phyloP scores from a whole-genome alignment of 2,888 invertebrate species.

The Phaedon cochleariae region DNA sequence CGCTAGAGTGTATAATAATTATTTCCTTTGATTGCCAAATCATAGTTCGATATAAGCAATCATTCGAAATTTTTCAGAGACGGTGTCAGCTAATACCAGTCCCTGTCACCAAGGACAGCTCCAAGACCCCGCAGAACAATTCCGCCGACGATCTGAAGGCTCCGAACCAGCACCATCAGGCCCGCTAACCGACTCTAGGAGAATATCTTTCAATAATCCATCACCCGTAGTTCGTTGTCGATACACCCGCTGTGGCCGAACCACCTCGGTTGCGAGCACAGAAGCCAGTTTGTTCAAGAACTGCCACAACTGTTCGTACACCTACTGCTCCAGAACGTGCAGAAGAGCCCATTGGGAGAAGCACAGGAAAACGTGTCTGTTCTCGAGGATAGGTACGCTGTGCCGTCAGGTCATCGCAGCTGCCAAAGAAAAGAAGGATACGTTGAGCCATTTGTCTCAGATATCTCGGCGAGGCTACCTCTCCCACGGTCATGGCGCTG shows the following conservation, averaged over 20 bases:
- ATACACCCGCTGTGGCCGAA: conserved; percentile 79
- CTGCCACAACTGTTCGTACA: conserved; percentile 94
- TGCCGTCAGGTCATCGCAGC: conserved; percentile 86
- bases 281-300: conserved; percentile 88
- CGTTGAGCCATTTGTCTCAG: conserved; percentile 80
- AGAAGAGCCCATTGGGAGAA: conserved; percentile 92
- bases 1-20: no score
- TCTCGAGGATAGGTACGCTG: conserved; percentile 88
- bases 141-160: conserved; percentile 72
- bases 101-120: conserved; percentile 52
- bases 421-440: conserved; percentile 80
- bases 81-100: conserved; percentile 63
- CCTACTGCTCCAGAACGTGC: conserved; percentile 93
- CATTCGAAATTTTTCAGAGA: conserved; percentile 53
- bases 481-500: conserved; percentile 87
- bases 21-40: neutral
- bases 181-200: conserved; percentile 60
- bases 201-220: conserved; percentile 71
- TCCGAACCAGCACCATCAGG: conserved; percentile 65
- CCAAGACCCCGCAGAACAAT: conserved; percentile 53
- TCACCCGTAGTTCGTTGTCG: conserved; percentile 70
- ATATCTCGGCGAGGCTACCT: conserved; percentile 86
- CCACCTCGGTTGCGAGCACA: conserved; percentile 74
- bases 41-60: neutral
- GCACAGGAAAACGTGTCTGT: conserved; percentile 89